A percentile compares a stretch with the other conserved stretches of the same genome.
phyloP scores from a whole-genome alignment of 2,797 vertebrate species.

The Neosilurus mollespiculum region DNA sequence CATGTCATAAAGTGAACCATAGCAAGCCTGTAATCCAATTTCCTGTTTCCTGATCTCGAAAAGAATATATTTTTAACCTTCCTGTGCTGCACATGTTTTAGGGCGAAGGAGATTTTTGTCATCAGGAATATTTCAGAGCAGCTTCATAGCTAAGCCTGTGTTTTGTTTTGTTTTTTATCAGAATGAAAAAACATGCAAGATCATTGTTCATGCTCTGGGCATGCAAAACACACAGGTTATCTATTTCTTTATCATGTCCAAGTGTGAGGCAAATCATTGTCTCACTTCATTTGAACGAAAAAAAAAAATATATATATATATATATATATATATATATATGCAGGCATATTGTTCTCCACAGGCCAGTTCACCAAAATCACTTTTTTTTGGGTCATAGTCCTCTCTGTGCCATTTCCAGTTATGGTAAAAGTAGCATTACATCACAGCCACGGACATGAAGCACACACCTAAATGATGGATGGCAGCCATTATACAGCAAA shows the following conservation, averaged over 20 bases:
- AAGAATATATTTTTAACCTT: slow-evolving; percentile 48
- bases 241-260: not conserved
- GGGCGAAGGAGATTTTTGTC: slow-evolving; percentile 42
- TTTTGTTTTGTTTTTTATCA: not conserved
- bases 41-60: slow-evolving; percentile 49
- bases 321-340: too few species aligned
- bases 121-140: slow-evolving; percentile 12
- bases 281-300: slow-evolving; percentile 14
- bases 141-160: slow-evolving; percentile 4
- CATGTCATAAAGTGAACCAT: slow-evolving; percentile 46
- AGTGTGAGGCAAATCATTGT: not conserved
- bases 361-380: slow-evolving; percentile 24
- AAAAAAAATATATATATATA: not conserved
- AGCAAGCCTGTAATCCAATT: slow-evolving; percentile 48
- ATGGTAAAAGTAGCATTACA: slow-evolving; percentile 50
- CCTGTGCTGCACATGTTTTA: slow-evolving; percentile 56
- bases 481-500: slow-evolving; percentile 56
- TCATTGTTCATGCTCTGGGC: not conserved
- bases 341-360: slow-evolving; percentile 22
- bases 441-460: slow-evolving; percentile 53
- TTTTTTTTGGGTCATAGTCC: slow-evolving; percentile 8
- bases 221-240: not conserved
- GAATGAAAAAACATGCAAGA: slow-evolving; percentile 3
- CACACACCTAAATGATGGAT: slow-evolving; percentile 57
- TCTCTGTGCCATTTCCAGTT: slow-evolving; percentile 46